Evolutionary conservation across 2,113 vertebrate species (phyloP).

Genomic region (Cepphus grylle): DNA sequence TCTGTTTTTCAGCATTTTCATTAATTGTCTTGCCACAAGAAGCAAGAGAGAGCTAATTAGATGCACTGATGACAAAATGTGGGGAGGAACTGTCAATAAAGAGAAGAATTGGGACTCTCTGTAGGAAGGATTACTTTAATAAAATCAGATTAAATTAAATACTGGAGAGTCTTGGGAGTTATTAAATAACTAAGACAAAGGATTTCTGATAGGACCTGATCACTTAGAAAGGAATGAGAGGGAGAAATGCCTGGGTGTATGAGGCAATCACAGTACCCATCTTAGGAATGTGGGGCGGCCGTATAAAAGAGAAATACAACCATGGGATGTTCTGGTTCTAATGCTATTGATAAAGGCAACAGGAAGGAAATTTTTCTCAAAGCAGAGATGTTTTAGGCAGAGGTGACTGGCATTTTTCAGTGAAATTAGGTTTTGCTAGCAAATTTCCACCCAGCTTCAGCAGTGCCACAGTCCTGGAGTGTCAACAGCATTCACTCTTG

Average conservation of each 20-base stretch:
- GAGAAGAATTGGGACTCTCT: not conserved
- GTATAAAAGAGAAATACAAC: not conserved
- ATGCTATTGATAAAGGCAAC: not conserved
- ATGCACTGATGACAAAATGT: not conserved
- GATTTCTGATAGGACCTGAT: not conserved
- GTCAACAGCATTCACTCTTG: not conserved
- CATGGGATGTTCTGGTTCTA: not conserved
- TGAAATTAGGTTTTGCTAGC: not conserved
- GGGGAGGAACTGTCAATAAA: not conserved
- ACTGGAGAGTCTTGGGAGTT: not conserved
- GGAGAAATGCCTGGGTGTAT: not conserved
- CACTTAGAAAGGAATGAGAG: not conserved
- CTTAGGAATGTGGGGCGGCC: fast-evolving
- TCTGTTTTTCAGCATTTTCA: not conserved
- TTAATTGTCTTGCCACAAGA: not conserved
- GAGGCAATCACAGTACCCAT: not conserved
- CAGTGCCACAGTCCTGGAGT: not conserved
- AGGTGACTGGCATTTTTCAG: not conserved
- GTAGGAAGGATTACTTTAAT: not conserved
- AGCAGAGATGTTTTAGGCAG: not conserved
- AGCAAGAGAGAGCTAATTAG: not conserved
- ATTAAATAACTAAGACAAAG: not conserved
- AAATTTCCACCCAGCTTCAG: not conserved
- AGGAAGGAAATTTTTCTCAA: not conserved
- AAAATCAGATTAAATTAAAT: not conserved